Conservation (phyloP, 2,113 vertebrate genomes). For the Bufo gargarizans region DNA sequence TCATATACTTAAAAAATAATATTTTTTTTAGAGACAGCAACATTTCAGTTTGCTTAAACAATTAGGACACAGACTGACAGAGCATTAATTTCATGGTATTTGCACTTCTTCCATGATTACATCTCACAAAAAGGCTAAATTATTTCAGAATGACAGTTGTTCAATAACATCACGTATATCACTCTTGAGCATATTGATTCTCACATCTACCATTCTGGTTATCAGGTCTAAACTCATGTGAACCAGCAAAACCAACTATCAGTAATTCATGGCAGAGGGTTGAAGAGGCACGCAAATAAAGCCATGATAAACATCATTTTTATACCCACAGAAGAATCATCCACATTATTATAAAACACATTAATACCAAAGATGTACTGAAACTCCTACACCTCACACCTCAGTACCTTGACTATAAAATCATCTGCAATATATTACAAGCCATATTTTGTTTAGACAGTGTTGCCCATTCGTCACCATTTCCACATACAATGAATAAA, state of each 20-base stretch:
- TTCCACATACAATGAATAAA: conserved; percentile 23
- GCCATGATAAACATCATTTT: background rate
- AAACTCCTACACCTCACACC: background rate
- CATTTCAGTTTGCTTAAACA: background rate
- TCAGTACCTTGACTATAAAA: background rate
- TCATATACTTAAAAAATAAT: too few species aligned
- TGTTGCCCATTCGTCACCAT: background rate
- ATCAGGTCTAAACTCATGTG: conserved; percentile 23
- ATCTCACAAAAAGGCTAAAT: background rate
- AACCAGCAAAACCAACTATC: background rate
- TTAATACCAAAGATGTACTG: background rate
- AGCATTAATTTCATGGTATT: background rate
- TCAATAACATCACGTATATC: background rate
- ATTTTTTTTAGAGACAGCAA: background rate
- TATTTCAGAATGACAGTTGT: background rate
- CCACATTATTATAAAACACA: background rate
- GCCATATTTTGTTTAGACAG: background rate
- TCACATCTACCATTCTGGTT: background rate
- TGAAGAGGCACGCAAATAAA: background rate
- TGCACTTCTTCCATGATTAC: background rate
- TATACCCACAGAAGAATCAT: background rate
- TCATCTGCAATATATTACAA: background rate
- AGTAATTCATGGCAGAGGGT: background rate
- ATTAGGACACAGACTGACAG: background rate
- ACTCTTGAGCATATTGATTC: conserved; percentile 14